These are phyloP conservation scores for Phoxinus dragarum DNA, from an alignment of 2,797 vertebrate genomes.

Conservation along the genomic window DNA sequence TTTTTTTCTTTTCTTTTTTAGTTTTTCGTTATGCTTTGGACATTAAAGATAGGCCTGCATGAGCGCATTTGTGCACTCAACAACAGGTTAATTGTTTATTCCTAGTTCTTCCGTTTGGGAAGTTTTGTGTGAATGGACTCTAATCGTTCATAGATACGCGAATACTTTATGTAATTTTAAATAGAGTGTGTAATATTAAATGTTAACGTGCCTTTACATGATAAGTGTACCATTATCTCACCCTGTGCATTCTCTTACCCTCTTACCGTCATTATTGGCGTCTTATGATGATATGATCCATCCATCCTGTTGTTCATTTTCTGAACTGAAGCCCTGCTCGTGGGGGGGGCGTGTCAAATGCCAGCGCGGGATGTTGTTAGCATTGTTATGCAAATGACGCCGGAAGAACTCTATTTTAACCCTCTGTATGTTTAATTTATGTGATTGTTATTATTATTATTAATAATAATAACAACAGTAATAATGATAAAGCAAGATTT, in stretches of 20 bases:
- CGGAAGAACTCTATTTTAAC: background rate
- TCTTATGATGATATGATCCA: background rate
- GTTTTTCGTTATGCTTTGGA: background rate
- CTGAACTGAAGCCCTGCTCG: too few relatives aligned
- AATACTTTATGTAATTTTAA: background rate
- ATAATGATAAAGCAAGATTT: background rate
- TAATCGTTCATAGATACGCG: background rate
- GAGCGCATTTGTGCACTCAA: background rate
- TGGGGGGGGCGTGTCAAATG: background rate
- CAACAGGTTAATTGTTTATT: background rate
- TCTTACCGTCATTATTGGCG: background rate
- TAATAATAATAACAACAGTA: background rate
- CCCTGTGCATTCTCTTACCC: background rate
- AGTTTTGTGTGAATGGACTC: background rate
- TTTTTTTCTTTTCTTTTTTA: background rate
- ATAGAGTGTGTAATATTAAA: background rate
- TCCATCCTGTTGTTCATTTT: background rate
- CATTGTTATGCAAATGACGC: background rate
- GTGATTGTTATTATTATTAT: background rate
- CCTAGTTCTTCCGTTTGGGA: background rate
- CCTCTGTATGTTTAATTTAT: background rate
- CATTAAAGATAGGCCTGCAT: constrained; percentile 4
- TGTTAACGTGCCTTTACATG: background rate
- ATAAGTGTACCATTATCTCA: background rate
- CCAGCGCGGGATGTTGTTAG: background rate